Conservation (phyloP, 2,113 vertebrate genomes). For the Catharus bicknelli region DNA sequence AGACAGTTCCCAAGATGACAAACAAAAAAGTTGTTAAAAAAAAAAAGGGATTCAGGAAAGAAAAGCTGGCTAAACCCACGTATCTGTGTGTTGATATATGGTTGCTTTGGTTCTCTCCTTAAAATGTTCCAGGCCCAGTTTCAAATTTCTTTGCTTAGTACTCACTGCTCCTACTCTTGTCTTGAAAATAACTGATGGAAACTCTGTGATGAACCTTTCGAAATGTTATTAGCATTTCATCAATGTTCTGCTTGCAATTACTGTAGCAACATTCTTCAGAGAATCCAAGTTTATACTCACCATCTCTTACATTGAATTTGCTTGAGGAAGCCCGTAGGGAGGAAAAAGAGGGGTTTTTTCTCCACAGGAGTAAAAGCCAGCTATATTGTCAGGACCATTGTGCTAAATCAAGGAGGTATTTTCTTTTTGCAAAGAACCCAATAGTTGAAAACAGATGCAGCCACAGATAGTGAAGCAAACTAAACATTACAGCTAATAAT, state of each 20-base stretch:
- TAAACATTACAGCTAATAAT: slow-evolving; percentile 17
- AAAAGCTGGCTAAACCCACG: not conserved
- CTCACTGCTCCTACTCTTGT: not conserved
- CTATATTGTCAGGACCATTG: not conserved
- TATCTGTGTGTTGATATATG: not conserved
- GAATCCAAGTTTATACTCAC: slow-evolving; percentile 27
- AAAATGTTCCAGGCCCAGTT: slow-evolving; percentile 19
- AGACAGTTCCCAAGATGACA: not conserved
- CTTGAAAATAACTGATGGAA: not conserved
- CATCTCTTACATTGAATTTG: slow-evolving; percentile 8
- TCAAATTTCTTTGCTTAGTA: slow-evolving; percentile 8
- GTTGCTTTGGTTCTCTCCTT: slow-evolving; percentile 26
- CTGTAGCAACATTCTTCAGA: slow-evolving; percentile 12
- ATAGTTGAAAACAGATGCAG: slow-evolving; percentile 25
- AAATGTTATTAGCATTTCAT: slow-evolving; percentile 36
- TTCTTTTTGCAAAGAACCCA: not conserved
- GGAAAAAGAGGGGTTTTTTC: not conserved
- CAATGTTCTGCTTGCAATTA: slow-evolving; percentile 28
- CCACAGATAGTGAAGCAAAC: not conserved
- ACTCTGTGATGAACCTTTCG: not conserved
- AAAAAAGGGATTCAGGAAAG: not conserved
- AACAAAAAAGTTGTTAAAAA: not conserved
- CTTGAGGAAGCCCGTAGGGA: not conserved
- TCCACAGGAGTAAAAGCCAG: not conserved
- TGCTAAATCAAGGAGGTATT: slow-evolving; percentile 5